Base-by-base conservation (phyloP, 2,888 invertebrate species). In the Drosophila mimica region DNA sequence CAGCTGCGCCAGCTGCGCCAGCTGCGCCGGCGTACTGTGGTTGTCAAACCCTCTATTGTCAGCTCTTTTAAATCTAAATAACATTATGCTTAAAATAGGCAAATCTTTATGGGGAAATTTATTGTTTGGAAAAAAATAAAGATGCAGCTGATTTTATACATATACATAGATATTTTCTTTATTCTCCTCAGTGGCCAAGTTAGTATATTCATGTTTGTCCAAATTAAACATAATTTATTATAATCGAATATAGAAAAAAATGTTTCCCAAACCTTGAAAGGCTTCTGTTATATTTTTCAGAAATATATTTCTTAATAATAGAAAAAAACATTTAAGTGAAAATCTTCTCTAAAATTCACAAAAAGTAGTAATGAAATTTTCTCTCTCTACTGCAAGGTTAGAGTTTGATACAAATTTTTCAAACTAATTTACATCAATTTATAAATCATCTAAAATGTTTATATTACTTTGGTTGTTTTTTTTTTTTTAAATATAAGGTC, bases 1-100 rank as follows among this genome's bases (percentile, higher is more conserved):
- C 31, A 34, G 52, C 52, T 46, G 63, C 58, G 54, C 36, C 28
- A 11, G 17, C 36, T 46, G 63, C 58, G 54, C n/a, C 31, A 34
- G 52, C 52, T 46, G 63, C 58, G 54, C 36, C 28, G 17, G 17
- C 36, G 36, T n/a, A 52, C 62, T 33, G 46, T 54, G 43, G 17
- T 40, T 31, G 1, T 20, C 3, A 3, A 11, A 1, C n/a, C 7
- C 2, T 48, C 15, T 25, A 2, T 43, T 43, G 11, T 43, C 11
- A 13, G 43, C 20, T 46, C 3, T 28, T 28, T 28, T 28, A 28
- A 25, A 48, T 8, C 8, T 1, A 48, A 28, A 25, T 49, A 49
- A 3, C 17, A 49, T 28, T 2, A 20, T 13, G 7, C 46, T 20
- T 7, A 4, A 46, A 46, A 20, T 20, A 20, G 4, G 20, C 0